Evolutionary conservation across 2,888 invertebrate species (phyloP), one percentile per base, ranked within the genome.

Genomic region (Drosophila paranaensis): DNA sequence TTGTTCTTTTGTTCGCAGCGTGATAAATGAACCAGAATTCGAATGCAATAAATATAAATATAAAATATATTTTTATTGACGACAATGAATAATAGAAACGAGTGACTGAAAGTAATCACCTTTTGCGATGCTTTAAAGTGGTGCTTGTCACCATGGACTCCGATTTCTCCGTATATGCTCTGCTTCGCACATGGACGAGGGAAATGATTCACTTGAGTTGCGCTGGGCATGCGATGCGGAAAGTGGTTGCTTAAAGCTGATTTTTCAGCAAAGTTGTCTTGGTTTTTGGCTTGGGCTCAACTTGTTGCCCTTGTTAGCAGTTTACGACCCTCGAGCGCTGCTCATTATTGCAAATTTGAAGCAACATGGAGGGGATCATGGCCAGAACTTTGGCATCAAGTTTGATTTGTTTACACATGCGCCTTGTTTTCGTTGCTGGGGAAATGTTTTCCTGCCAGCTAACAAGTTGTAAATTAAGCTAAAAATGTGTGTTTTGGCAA

Each of bases 381-480:
- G 27, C 55, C 60, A 72, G 67, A 82, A 75, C 75, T 75, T 82
- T 72, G 86, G 86, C 82, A 80, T 77, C 63, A 78, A 86, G 82
- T 82, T 82, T 86, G 86, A 82, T 86, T 86, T 82, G 83, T 82
- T 82, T 82, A 78, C 78, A 82, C 71, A 82, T 86, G 77, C 72
- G 80, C 75, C 77, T 71, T 77, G 75, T 71, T 75, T 69, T 69
- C 72, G 64, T 67, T 67, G 63, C 62, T 68, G 55, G 66, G 46
- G 54, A 58, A 71, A 65, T 72, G 70, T 82, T 83, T 76, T 82
- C 79, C 77, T 81, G 86, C 71, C 86, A 80, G 85, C 82, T 81
- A 85, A 85, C 84, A 85, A 84, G 84, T 84, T 87, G 88, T 84
- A 84, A 84, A 84, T 84, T 88, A 81, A 84, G 82, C 84, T 81